phyloP scores from a whole-genome alignment of 2,888 invertebrate genomes.

The Agrochola lota region DNA sequence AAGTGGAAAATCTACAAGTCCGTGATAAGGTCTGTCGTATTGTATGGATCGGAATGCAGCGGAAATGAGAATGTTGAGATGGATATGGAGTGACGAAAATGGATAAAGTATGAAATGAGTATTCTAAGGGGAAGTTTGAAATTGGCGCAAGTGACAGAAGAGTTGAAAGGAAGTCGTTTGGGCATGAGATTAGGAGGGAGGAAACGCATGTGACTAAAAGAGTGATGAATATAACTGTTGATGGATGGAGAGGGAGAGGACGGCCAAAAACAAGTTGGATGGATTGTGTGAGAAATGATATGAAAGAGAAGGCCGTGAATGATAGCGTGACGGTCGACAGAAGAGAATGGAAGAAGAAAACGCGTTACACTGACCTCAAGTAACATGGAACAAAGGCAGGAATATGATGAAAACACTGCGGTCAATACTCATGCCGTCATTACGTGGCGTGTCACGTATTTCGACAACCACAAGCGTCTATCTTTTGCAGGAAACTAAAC shows the following conservation, averaged over 20 bases:
- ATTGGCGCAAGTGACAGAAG: background rate
- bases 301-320: background rate
- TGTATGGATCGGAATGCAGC: background rate
- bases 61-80: no score
- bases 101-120: background rate
- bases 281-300: background rate
- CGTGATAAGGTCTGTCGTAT: background rate
- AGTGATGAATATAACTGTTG: background rate
- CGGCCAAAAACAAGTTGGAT: background rate
- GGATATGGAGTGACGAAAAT: background rate
- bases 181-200: background rate
- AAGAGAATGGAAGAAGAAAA: background rate
- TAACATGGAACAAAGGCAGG: background rate
- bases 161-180: background rate
- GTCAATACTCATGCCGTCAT: background rate
- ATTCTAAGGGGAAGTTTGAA: background rate
- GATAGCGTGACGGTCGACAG: background rate
- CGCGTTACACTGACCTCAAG: background rate
- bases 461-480: background rate
- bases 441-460: background rate
- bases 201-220: background rate
- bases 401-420: background rate
- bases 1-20: background rate
- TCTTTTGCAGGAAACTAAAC: background rate
- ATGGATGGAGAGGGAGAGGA: background rate